Base-by-base conservation (phyloP, 2,888 invertebrate genomes). In the Stratiomys singularior region DNA sequence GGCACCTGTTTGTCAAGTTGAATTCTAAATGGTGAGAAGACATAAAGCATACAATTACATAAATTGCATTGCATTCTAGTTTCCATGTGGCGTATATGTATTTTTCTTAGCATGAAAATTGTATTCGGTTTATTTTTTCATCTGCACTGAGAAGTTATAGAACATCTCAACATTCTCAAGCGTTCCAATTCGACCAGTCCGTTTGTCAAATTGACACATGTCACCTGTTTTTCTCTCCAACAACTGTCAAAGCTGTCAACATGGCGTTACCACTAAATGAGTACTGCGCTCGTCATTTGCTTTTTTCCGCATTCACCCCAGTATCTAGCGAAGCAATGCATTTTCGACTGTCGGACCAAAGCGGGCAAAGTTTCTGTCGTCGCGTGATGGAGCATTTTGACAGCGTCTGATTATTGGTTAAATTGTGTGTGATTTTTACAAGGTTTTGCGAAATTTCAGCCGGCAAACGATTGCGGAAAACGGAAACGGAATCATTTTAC, bases 221-320 rank as follows among this genome's bases (percentile, higher is more conserved):
- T 72, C 72, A 72, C 18, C 21, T 72, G 60, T 3, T 30, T n/a
- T 18, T 52, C 52, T 23, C 72, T 72, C 72, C 7, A 28, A n/a
- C 30, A 52, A 18, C 27, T 56, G 72, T 72, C 72, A 72, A 52
- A 74, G 7, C 28, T 74, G 74, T 58, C 74, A 74, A 74, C 23
- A 74, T 74, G 74, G 58, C 74, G 72, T 58, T 72, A 25, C 56
- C 72, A n/a, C 28, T n/a, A 18, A 58, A 46, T 72, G 72, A 69
- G 72, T 30, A 58, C 58, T 72, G 58, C 74, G 74, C 60, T 60
- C 74, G 74, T 74, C 74, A 74, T 74, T 74, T 74, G 74, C 74
- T 74, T 74, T 74, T 74, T 74, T 74, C 74, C 74, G 74, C 74
- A 74, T 74, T 69, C 60, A 72, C 58, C 72, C 58, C 58, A 72